phyloP scores from a whole-genome alignment of 1,140 invertebrate species.

The Holcopasites calliopsidis region DNA sequence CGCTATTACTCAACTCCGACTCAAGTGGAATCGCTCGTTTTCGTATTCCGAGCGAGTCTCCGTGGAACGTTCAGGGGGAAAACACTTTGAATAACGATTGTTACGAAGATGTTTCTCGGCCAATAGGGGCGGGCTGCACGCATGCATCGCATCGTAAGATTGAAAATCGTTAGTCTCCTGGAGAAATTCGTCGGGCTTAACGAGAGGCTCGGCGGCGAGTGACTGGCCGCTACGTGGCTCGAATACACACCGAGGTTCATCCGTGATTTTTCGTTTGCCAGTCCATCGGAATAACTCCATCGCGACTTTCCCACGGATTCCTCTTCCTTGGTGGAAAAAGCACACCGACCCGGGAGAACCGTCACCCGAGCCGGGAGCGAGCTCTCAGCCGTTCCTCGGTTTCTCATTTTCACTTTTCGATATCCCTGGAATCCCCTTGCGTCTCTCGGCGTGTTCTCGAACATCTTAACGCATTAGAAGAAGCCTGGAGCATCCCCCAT shows the following conservation, averaged over 20 bases:
- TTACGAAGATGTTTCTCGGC: conserved; percentile 23
- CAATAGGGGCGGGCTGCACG: neutral
- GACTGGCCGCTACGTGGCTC: conserved; percentile 33
- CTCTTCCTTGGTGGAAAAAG: neutral
- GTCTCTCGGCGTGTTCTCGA: too few species aligned
- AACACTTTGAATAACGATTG: conserved; percentile 30
- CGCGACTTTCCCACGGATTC: conserved; percentile 14
- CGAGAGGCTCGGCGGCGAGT: conserved; percentile 37
- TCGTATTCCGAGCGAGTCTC: neutral
- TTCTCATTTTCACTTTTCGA: too few species aligned
- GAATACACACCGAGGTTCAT: conserved; percentile 11
- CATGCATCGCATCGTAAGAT: conserved; percentile 18
- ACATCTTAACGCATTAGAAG: too few species aligned
- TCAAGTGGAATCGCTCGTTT: neutral
- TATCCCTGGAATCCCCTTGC: too few species aligned
- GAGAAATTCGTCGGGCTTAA: conserved; percentile 34
- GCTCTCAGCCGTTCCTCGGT: too few species aligned
- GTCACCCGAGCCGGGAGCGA: neutral
- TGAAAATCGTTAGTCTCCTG: conserved; percentile 27
- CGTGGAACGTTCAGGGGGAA: neutral
- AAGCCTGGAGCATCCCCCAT: too few species aligned
- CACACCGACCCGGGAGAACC: neutral
- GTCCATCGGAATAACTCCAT: conserved; percentile 23
- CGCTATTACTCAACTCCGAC: neutral
- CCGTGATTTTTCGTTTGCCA: conserved; percentile 25